Conservation (phyloP, 1,140 invertebrate genomes). For the Olivierus martensii region DNA sequence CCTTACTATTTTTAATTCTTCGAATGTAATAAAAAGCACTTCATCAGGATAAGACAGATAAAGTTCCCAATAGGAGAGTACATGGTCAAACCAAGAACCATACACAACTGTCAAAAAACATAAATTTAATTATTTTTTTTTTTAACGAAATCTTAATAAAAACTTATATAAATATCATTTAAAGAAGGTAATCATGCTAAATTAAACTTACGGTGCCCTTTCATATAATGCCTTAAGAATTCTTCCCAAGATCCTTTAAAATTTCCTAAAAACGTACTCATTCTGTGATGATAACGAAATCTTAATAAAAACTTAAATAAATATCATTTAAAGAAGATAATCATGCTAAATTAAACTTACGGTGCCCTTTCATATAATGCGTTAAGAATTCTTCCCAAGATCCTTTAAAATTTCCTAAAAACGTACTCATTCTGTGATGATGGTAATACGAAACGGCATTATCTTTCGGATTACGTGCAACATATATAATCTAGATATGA, state of each 20-base stretch:
- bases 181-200: no score
- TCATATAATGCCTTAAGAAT: conserved; percentile 24
- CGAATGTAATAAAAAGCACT: conserved; percentile 38
- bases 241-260: conserved; percentile 21
- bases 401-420: conserved; percentile 22
- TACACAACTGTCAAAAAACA: conserved; percentile 31
- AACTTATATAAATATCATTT: no score
- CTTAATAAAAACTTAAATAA: no score
- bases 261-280: conserved; percentile 27
- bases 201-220: conserved; percentile 22
- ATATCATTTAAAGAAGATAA: no score
- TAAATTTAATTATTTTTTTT: no score
- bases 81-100: conserved; percentile 39
- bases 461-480: conserved; percentile 85
- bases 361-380: conserved; percentile 23
- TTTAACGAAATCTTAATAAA: no score
- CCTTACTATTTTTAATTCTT: conserved; percentile 32
- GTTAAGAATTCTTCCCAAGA: conserved; percentile 26
- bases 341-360: no score
- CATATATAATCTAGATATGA: conserved; percentile 62
- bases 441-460: conserved; percentile 83
- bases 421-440: conserved; percentile 43
- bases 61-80: conserved; percentile 33
- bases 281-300: conserved; percentile 59
- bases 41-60: conserved; percentile 26